A percentile compares a stretch with the other conserved stretches of the same genome.
These are phyloP conservation scores for Petrocephalus sullivani DNA, from an alignment of 2,797 vertebrate species.

Conservation along the genomic window DNA sequence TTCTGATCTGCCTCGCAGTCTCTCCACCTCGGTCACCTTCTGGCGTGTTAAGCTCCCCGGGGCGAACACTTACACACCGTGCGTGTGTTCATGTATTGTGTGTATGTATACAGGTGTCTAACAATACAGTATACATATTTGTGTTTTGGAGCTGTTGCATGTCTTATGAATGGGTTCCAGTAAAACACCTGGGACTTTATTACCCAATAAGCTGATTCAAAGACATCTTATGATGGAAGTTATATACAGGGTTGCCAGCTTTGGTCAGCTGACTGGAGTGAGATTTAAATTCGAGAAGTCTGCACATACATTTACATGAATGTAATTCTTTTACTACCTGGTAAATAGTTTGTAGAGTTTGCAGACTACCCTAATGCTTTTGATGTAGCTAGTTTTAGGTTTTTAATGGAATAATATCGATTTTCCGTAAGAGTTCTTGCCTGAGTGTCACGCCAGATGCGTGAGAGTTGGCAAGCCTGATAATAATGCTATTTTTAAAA, in stretches of 20 bases:
- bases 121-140: not conserved
- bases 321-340: not conserved
- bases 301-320: not conserved
- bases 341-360: not conserved
- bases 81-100: not conserved
- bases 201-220: not conserved
- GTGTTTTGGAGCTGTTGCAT: not conserved
- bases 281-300: not conserved
- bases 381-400: not conserved
- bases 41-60: not conserved
- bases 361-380: not conserved
- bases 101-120: not conserved
- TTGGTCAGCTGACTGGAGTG: not conserved
- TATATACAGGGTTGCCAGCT: not conserved
- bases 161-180: not conserved
- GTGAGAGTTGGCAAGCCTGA: not conserved
- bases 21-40: not conserved
- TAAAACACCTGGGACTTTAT: not conserved
- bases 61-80: not conserved
- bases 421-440: not conserved
- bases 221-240: not conserved
- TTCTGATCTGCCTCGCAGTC: not conserved
- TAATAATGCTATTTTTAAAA: not conserved
- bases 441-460: not conserved
- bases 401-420: not conserved